Percentiles rank a stretch among this genome's conserved stretches.
phyloP scores from a whole-genome alignment of 2,113 vertebrate genomes.

The Gopherus flavomarginatus region DNA sequence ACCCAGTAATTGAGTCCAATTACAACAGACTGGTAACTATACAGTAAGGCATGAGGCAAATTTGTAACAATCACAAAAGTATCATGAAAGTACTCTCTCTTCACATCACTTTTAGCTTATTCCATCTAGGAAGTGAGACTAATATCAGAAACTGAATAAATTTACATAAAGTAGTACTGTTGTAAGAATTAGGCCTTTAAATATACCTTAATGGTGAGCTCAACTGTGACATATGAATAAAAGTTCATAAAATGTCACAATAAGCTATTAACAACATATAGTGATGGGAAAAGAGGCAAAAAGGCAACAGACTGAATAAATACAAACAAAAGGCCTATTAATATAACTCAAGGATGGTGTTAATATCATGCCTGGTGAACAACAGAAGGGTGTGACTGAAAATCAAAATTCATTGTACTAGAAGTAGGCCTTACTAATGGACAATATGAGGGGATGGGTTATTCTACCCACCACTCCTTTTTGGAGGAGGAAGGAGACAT shows the following conservation, averaged over 20 bases:
- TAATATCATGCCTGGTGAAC: too few species aligned
- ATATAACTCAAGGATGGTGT: too few species aligned
- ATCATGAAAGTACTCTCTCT: neutral
- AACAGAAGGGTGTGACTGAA: too few species aligned
- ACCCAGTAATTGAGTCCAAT: neutral
- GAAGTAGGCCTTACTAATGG: too few species aligned
- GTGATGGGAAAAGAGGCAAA: neutral
- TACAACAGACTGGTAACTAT: neutral
- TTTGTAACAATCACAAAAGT: neutral
- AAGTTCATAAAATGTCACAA: neutral
- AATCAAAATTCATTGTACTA: too few species aligned
- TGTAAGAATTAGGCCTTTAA: neutral
- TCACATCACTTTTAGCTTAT: neutral
- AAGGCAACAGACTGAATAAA: neutral
- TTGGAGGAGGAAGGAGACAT: too few species aligned
- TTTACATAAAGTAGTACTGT: neutral
- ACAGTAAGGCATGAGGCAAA: neutral
- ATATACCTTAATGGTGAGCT: neutral
- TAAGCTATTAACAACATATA: neutral
- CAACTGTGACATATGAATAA: neutral
- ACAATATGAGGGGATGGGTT: too few species aligned
- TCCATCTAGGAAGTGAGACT: neutral
- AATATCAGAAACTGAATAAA: neutral
- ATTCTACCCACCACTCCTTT: too few species aligned
- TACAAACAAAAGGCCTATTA: neutral